Percentiles rank a stretch among this genome's conserved stretches.
Evolutionary conservation across 2,113 vertebrate genomes (phyloP).

Genomic region (Nothoprocta pentlandii): DNA sequence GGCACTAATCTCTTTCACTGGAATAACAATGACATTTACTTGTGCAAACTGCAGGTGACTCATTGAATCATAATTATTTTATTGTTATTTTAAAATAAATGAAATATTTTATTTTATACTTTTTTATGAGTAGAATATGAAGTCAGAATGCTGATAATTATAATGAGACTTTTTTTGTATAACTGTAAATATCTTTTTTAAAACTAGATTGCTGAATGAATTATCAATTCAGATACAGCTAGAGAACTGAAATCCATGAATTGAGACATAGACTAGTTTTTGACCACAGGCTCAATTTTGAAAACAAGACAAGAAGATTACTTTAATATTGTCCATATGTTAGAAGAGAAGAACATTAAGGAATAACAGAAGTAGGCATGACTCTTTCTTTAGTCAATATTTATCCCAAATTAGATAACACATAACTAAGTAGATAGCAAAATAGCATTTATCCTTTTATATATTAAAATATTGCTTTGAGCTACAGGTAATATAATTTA

Average conservation of each 20-base stretch:
- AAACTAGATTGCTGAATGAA: neutral
- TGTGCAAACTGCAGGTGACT: neutral
- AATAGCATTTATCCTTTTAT: constrained; percentile 17
- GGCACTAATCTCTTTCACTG: neutral
- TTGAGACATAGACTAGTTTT: neutral
- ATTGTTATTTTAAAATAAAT: neutral
- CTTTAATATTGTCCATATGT: neutral
- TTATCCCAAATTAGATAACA: constrained; percentile 29
- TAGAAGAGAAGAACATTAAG: neutral
- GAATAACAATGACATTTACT: neutral
- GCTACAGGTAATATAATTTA: constrained; percentile 55
- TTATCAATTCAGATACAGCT: neutral
- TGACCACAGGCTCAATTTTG: neutral
- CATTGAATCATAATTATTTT: neutral
- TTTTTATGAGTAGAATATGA: neutral
- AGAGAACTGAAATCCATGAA: neutral
- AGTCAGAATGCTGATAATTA: neutral
- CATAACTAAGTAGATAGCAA: constrained; percentile 12
- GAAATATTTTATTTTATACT: too few species aligned
- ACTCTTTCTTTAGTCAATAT: constrained; percentile 34
- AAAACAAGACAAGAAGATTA: constrained; percentile 1
- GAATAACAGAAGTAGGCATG: neutral
- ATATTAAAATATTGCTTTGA: constrained; percentile 62
- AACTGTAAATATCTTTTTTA: neutral
- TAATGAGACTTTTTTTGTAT: neutral